These are phyloP conservation scores for Apodemus speciosus DNA, from an alignment of 2,113 vertebrate species.

Conservation along the genomic window DNA sequence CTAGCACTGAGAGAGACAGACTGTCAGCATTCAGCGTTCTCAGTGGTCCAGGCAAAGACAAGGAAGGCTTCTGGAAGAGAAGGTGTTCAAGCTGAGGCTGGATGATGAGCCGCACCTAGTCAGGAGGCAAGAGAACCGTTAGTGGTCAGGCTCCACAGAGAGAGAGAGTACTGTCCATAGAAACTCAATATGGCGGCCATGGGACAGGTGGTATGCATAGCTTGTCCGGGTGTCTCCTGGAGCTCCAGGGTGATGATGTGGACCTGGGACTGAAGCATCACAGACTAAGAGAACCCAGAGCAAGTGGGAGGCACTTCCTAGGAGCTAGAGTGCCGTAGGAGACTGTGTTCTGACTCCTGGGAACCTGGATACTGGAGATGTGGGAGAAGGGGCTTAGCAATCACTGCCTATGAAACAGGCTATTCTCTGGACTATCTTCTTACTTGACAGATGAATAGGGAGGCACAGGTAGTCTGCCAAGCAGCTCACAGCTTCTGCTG, in stretches of 20 bases:
- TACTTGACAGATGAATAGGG: not conserved
- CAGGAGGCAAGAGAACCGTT: not conserved
- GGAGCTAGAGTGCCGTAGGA: not conserved
- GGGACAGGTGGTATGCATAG: not conserved
- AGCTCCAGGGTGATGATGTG: not conserved
- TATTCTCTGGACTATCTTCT: not conserved
- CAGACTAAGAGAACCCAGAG: not conserved
- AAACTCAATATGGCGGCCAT: not conserved
- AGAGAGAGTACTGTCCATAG: not conserved
- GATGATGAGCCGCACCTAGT: no score
- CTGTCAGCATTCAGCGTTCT: not conserved
- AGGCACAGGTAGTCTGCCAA: not conserved
- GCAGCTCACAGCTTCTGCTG: not conserved
- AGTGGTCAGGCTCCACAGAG: not conserved
- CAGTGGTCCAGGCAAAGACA: not conserved
- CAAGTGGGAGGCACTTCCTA: not conserved
- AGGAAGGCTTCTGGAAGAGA: not conserved
- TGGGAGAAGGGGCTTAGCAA: not conserved
- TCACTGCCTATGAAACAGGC: not conserved
- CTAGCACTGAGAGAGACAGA: no score
- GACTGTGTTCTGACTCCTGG: not conserved
- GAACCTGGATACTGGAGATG: fast-evolving
- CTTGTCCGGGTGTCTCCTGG: fast-evolving
- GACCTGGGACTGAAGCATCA: not conserved
- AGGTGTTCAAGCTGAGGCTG: not conserved